Percentiles rank a stretch among this genome's conserved stretches.
Evolutionary conservation across 2,113 vertebrate species (phyloP).

Genomic region (Pseudorasbora parva): DNA sequence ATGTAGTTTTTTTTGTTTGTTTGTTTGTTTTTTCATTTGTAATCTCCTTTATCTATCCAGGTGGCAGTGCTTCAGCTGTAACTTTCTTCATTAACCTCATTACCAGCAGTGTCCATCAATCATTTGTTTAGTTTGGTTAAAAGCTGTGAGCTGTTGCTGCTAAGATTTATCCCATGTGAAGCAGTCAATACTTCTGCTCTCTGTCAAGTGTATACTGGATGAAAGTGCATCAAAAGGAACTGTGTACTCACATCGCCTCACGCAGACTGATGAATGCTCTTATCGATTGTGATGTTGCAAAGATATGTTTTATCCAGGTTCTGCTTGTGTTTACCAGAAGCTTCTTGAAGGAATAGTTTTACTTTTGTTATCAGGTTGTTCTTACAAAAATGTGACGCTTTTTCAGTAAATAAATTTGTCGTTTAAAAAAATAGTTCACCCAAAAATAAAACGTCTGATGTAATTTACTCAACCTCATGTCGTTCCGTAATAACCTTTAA

Average conservation of each 20-base stretch:
- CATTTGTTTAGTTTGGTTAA: constrained; percentile 21
- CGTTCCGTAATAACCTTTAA: not conserved
- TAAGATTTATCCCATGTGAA: constrained; percentile 23
- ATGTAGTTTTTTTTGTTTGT: not conserved
- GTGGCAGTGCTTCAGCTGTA: not conserved
- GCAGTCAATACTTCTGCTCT: constrained; percentile 35
- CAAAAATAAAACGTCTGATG: not conserved
- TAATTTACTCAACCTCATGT: not conserved
- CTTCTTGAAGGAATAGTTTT: not conserved
- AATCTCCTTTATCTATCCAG: not conserved
- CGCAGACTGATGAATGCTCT: not conserved
- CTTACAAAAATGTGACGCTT: not conserved
- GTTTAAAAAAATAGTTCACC: too few species aligned
- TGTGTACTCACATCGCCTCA: not conserved
- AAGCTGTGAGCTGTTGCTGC: not conserved
- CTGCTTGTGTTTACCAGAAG: not conserved
- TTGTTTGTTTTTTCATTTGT: not conserved
- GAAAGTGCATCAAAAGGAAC: constrained; percentile 23
- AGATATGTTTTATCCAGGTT: constrained; percentile 9
- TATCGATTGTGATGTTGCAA: constrained; percentile 34
- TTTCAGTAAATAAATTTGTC: not conserved
- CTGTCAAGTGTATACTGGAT: constrained; percentile 15
- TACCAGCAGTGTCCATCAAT: constrained; percentile 11
- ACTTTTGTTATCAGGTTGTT: not conserved
- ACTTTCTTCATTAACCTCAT: constrained; percentile 13